Evolutionary conservation across 92 coral and sea anemone species (phyloP).

Genomic region (Epizoanthus scotinus): DNA sequence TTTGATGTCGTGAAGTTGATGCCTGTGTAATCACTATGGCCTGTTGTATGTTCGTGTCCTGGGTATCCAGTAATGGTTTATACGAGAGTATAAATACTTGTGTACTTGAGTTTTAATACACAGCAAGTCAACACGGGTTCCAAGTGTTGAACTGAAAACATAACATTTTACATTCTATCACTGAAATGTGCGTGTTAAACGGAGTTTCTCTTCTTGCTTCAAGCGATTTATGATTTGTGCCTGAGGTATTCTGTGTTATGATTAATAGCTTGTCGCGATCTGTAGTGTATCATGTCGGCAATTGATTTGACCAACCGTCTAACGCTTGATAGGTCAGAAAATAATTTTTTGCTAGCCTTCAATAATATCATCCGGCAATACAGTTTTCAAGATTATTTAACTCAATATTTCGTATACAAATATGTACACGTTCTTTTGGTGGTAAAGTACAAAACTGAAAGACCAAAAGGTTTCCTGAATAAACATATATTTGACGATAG

Average conservation of each 20-base stretch:
- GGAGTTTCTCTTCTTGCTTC: not conserved
- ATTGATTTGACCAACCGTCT: too few species aligned
- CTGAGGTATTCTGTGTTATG: constrained; percentile 13
- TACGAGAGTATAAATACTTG: not conserved
- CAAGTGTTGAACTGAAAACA: not conserved
- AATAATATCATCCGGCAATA: too few species aligned
- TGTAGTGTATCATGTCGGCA: not conserved
- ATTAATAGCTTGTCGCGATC: constrained; percentile 20
- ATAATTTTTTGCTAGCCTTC: too few species aligned
- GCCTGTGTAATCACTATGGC: not conserved
- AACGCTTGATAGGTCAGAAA: too few species aligned
- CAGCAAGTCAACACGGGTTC: not conserved
- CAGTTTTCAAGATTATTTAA: too few species aligned
- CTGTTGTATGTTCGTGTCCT: not conserved
- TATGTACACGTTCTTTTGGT: too few species aligned
- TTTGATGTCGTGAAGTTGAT: not conserved
- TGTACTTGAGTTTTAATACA: not conserved
- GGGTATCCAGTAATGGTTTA: not conserved
- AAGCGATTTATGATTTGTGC: constrained; percentile 12
- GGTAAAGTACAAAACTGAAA: too few species aligned
- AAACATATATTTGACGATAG: too few species aligned
- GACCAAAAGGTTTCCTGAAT: too few species aligned
- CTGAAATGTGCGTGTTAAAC: constrained; percentile 1
- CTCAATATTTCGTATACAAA: too few species aligned
- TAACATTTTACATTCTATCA: not conserved